These are phyloP conservation scores for Hippotragus niger DNA, from an alignment of 2,113 vertebrate genomes.

Conservation along the genomic window DNA sequence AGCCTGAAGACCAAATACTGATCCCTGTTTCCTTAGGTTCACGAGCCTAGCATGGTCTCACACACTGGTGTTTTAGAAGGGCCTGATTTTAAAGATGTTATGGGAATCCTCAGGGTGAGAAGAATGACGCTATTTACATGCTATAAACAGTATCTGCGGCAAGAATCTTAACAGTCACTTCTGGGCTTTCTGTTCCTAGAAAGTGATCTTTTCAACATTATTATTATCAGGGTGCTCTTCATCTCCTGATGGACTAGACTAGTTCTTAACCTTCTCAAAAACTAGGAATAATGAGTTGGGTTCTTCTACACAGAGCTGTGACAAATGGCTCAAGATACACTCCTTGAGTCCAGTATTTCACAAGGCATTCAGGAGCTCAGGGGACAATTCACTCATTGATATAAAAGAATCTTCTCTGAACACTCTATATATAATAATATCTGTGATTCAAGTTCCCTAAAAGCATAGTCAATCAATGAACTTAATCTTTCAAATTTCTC, in stretches of 20 bases:
- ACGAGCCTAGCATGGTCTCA: not conserved
- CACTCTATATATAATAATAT: not conserved
- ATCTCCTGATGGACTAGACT: not conserved
- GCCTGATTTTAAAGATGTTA: not conserved
- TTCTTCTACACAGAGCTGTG: not conserved
- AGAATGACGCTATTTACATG: not conserved
- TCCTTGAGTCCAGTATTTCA: not conserved
- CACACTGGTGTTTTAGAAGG: not conserved
- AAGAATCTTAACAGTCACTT: not conserved
- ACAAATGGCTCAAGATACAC: not conserved
- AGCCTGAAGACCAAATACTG: not conserved
- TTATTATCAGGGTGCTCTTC: not conserved
- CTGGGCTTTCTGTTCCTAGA: not conserved
- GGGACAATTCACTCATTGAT: not conserved
- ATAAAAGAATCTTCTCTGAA: not conserved
- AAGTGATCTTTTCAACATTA: not conserved
- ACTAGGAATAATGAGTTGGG: not conserved
- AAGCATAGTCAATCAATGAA: not conserved
- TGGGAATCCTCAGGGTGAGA: not conserved
- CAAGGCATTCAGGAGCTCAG: not conserved
- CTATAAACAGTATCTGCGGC: not conserved
- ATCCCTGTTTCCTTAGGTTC: not conserved
- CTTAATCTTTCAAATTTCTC: not conserved
- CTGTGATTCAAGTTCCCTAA: not conserved
- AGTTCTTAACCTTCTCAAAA: not conserved